These are phyloP conservation scores for Notamacropus eugenii DNA, from an alignment of 2,797 vertebrate genomes.

Conservation along the genomic window DNA sequence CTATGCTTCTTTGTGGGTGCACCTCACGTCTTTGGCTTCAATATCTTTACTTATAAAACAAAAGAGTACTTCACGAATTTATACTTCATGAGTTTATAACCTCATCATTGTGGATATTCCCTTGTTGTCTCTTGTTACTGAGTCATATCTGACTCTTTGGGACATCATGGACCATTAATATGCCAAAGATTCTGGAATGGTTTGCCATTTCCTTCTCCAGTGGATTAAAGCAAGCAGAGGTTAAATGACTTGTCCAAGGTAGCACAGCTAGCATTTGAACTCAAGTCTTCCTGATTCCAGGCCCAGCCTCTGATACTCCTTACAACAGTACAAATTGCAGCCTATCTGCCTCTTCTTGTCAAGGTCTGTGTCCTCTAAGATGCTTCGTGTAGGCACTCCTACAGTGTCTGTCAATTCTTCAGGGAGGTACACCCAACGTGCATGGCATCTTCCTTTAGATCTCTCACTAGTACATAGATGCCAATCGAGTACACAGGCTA, in stretches of 20 bases:
- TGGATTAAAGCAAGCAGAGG: background rate
- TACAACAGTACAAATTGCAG: too few species aligned
- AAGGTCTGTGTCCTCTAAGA: background rate
- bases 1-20: background rate
- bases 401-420: background rate
- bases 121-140: background rate
- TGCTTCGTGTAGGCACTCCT: background rate
- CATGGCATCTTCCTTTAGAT: background rate
- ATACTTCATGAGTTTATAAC: background rate
- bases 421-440: background rate
- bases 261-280: too few species aligned
- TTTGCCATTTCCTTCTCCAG: background rate
- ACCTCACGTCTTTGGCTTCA: background rate
- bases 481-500: background rate
- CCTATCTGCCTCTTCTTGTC: background rate
- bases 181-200: background rate
- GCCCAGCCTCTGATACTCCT: too few species aligned
- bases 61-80: background rate
- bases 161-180: background rate
- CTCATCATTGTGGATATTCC: background rate
- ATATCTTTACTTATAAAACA: background rate
- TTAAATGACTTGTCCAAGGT: too few species aligned
- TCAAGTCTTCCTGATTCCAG: too few species aligned
- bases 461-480: background rate
- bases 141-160: background rate